Evolutionary conservation across 2,113 vertebrate species (phyloP), one percentile per base, ranked within the genome.

Genomic region (Ptilonorhynchus violaceus): DNA sequence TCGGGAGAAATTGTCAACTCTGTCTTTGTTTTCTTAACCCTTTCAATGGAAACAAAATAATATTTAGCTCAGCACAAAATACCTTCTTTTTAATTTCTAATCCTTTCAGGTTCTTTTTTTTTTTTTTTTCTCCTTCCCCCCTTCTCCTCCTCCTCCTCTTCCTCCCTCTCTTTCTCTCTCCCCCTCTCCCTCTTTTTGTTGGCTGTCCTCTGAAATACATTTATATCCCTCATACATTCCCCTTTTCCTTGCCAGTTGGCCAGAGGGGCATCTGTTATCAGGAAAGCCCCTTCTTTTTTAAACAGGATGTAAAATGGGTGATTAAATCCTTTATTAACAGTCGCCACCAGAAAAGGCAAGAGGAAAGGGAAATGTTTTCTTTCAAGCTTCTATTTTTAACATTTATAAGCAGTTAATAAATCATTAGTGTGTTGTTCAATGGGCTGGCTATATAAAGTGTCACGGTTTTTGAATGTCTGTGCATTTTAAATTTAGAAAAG

Each of bases 41-140:
- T 97, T 98, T 98, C 97, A 97, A 97, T 96, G 86, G 97, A 97
- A 97, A 97, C 96, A 97, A 98, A 98, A 98, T 98, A 98, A 98
- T 98, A 98, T 98, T 98, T 97, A 98, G 97, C 97, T 97, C 95
- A 97, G 96, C 97, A 97, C 96, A 98, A 97, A 97, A 97, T 97
- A 97, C 96, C 93, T 97, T 94, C 95, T 96, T 97, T 96, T 97
- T 95, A 27, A 95, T 97, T 96, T 97, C 97, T 98, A 98, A 98
- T 98, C 97, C 97, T 93, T 96, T 95, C 95, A 88, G 96, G 85
- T 91, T 94, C 58, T 85, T 85, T 76, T 88, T 78, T 89, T 75
- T 89, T 75, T 25, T 44, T 42, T 8, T 20, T 5, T 14, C 11
- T 42, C 5, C 44, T 24, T 42, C 7, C 35, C 47, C 33, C 44